Percentiles rank a stretch among this genome's conserved stretches.
Evolutionary conservation across 2,113 vertebrate species (phyloP).

Genomic region (Columbina picui): DNA sequence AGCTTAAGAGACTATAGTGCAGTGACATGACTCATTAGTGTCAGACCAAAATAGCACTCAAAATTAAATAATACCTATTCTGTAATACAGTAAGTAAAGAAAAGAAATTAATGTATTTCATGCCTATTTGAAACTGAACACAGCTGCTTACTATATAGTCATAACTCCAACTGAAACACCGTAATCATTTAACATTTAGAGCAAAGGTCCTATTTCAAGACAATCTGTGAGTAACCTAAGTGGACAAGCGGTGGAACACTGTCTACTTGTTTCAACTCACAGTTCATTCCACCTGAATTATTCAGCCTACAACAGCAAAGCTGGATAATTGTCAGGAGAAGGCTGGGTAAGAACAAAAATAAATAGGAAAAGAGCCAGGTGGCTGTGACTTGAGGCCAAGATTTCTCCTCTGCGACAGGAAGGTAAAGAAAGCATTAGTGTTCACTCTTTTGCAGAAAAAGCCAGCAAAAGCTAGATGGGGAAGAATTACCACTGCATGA

Average conservation of each 20-base stretch:
- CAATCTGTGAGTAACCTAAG: constrained; percentile 9
- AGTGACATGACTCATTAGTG: constrained; percentile 64
- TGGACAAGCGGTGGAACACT: constrained; percentile 50
- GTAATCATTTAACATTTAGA: not conserved
- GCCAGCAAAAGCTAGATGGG: not conserved
- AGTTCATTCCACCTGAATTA: constrained; percentile 51
- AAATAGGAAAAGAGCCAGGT: not conserved
- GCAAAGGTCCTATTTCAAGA: constrained; percentile 29
- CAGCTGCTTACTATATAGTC: not conserved
- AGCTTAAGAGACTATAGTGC: constrained; percentile 23
- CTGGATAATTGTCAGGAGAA: not conserved
- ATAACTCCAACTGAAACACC: not conserved
- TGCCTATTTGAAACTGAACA: constrained; percentile 27
- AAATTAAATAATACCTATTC: constrained; percentile 60
- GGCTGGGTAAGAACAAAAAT: not conserved
- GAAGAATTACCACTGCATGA: not conserved
- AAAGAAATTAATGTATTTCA: constrained; percentile 11
- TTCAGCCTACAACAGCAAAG: constrained; percentile 5
- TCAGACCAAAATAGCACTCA: constrained; percentile 42
- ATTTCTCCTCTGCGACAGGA: not conserved
- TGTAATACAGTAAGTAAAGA: constrained; percentile 27
- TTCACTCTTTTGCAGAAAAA: not conserved
- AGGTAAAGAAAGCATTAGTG: not conserved
- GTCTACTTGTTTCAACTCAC: constrained; percentile 12
- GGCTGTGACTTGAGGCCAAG: not conserved